Conservation (phyloP, 2,888 invertebrate species). For the Trachelus stipa region DNA sequence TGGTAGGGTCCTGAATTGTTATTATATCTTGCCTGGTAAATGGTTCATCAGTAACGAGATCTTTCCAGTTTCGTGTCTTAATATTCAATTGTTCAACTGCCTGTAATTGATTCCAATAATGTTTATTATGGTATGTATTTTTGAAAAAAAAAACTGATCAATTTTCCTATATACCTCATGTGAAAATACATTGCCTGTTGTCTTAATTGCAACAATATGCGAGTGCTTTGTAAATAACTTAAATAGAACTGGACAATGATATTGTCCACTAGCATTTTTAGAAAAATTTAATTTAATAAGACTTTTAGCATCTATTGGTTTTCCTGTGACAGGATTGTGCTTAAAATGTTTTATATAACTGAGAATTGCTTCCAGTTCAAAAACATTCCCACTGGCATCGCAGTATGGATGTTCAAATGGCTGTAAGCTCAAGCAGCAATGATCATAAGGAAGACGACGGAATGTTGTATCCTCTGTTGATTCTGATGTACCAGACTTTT, state of each 20-base stretch:
- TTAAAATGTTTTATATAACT: constrained; percentile 92
- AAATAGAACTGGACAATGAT: constrained; percentile 94
- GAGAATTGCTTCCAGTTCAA: constrained; percentile 88
- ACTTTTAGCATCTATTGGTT: constrained; percentile 84
- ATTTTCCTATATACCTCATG: constrained; percentile 71
- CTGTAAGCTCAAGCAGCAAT: constrained; percentile 91
- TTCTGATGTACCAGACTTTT: constrained; percentile 74
- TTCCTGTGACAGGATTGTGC: constrained; percentile 93
- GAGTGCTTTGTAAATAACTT: constrained; percentile 94
- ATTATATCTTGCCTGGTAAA: constrained; percentile 93
- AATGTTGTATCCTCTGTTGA: constrained; percentile 85
- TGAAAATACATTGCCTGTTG: constrained; percentile 95
- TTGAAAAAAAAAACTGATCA: neutral
- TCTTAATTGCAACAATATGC: constrained; percentile 89
- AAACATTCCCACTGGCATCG: constrained; percentile 91
- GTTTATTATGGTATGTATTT: neutral
- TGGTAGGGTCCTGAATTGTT: constrained; percentile 89
- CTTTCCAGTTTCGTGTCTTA: constrained; percentile 93
- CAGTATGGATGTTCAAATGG: constrained; percentile 94
- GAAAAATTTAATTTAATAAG: constrained; percentile 88
- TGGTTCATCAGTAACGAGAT: constrained; percentile 89
- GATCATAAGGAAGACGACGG: constrained; percentile 90
- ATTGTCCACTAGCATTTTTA: constrained; percentile 85
- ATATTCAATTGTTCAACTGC: constrained; percentile 96
- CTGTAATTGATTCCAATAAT: constrained; percentile 43